Conservation (phyloP, 2,113 vertebrate genomes). For the Neodontobutis hainanensis region DNA sequence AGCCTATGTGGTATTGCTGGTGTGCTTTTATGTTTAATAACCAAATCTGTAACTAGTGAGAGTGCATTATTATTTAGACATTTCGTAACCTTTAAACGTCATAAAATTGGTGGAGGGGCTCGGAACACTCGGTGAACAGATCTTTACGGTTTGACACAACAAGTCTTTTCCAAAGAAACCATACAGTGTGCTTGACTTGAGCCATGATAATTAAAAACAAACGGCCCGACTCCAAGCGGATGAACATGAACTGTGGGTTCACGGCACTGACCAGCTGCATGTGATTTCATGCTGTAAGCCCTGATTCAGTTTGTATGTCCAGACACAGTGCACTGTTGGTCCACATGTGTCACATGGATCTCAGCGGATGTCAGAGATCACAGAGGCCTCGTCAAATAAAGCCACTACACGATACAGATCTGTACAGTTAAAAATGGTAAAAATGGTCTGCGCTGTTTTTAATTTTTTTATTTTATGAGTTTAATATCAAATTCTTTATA, state of each 20-base stretch:
- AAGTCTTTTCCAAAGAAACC: not conserved
- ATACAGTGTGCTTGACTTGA: not conserved
- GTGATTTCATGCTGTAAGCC: constrained; percentile 38
- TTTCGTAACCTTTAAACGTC: no score
- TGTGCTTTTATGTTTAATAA: no score
- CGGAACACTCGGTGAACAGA: no score
- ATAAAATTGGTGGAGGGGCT: no score
- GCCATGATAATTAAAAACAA: constrained; percentile 36
- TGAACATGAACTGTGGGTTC: constrained; percentile 37
- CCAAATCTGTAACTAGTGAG: no score
- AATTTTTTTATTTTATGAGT: not conserved
- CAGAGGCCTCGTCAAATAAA: constrained; percentile 16
- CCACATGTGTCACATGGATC: constrained; percentile 9
- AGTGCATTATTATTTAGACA: no score
- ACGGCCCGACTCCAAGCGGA: constrained; percentile 31
- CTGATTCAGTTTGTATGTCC: constrained; percentile 9
- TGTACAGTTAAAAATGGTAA: no score
- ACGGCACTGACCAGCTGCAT: constrained; percentile 28
- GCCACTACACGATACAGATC: constrained; percentile 15
- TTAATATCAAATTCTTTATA: not conserved
- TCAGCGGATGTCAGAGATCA: constrained; percentile 20
- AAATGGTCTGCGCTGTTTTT: not conserved
- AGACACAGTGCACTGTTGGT: not conserved
- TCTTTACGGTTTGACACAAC: not conserved
- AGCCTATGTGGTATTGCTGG: no score